phyloP scores from a whole-genome alignment of 2,113 vertebrate species.

The Cygnus buccinator region DNA sequence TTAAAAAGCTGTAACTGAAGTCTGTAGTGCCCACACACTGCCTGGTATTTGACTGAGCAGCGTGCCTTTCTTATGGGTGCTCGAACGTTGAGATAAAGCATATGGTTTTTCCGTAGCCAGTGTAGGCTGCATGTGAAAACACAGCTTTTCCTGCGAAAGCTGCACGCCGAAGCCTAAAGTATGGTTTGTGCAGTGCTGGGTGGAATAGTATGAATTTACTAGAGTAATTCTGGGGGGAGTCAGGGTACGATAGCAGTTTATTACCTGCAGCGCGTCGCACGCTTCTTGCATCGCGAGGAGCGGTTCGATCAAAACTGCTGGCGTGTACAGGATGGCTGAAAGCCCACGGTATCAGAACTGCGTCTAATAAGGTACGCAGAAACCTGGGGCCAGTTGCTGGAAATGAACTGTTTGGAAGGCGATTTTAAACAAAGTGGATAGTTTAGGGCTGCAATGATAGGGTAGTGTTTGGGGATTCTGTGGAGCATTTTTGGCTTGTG shows the following conservation, averaged over 20 bases:
- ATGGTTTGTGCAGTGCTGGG: not conserved
- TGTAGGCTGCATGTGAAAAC: not conserved
- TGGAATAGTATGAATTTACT: not conserved
- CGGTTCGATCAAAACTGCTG: not conserved
- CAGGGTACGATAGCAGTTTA: fast-evolving
- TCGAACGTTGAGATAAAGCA: not conserved
- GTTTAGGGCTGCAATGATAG: not conserved
- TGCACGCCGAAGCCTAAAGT: not conserved
- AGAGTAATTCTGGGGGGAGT: not conserved
- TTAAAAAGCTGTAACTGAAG: not conserved
- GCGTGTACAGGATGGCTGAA: not conserved
- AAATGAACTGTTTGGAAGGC: not conserved
- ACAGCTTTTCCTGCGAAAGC: not conserved
- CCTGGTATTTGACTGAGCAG: not conserved
- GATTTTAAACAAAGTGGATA: not conserved
- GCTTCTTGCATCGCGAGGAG: not conserved
- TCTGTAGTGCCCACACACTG: not conserved
- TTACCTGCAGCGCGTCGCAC: not conserved
- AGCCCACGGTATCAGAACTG: not conserved
- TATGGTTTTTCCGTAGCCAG: not conserved
- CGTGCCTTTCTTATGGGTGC: not conserved
- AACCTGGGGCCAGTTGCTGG: not conserved
- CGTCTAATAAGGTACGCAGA: not conserved
- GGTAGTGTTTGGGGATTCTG: not conserved
- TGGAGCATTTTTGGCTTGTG: not conserved